Evolutionary conservation across 2,888 invertebrate species (phyloP).

Genomic region (Escarpia spicata): DNA sequence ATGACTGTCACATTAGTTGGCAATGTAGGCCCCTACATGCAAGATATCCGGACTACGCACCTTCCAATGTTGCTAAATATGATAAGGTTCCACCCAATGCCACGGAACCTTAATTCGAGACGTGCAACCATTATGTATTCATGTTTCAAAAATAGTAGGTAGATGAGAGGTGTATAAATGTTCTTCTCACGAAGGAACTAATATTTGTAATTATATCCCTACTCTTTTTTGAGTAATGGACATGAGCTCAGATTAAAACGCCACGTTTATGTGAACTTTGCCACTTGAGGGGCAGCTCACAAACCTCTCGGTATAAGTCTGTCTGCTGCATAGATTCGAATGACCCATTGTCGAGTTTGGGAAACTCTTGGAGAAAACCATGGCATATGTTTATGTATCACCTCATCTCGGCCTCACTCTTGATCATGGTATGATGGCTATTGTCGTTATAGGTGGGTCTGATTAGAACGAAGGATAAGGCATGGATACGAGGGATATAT

Average conservation of each 20-base stretch:
- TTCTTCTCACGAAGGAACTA: too few species aligned
- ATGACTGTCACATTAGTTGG: too few species aligned
- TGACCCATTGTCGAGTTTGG: not conserved
- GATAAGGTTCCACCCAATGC: too few species aligned
- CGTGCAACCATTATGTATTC: too few species aligned
- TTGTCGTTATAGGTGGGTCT: not conserved
- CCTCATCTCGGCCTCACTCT: not conserved
- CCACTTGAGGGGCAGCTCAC: not conserved
- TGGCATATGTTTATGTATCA: not conserved
- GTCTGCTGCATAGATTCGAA: not conserved
- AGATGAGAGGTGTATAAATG: too few species aligned
- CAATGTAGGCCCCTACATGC: too few species aligned
- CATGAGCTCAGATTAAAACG: not conserved
- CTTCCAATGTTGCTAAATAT: too few species aligned
- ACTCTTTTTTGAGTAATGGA: not conserved
- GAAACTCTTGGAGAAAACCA: not conserved
- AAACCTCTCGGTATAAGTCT: not conserved
- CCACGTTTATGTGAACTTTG: not conserved
- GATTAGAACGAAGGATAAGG: not conserved
- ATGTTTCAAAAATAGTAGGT: too few species aligned
- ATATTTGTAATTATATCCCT: too few species aligned
- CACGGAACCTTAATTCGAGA: too few species aligned
- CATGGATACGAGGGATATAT: not conserved
- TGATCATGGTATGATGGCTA: not conserved
- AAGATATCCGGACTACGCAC: too few species aligned